Evolutionary conservation across 2,113 vertebrate genomes (phyloP).

Genomic region (Illadopsis cleaveri): DNA sequence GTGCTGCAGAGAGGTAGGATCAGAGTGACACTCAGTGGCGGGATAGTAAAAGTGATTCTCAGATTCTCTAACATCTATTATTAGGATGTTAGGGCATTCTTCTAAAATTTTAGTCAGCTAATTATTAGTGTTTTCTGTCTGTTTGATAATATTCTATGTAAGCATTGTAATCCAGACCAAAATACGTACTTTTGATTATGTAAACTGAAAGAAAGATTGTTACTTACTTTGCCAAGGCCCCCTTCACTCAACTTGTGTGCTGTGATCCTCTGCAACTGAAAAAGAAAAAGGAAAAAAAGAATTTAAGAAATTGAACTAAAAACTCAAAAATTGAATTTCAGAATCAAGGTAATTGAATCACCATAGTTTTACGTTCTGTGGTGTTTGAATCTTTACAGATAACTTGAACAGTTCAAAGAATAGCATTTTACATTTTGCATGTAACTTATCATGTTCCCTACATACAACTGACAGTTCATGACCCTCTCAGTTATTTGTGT

Average conservation of each 20-base stretch:
- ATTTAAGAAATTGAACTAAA: background rate
- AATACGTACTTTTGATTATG: background rate
- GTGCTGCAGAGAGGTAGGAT: background rate
- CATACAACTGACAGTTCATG: background rate
- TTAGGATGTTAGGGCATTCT: background rate
- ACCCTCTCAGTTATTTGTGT: background rate
- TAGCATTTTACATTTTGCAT: background rate
- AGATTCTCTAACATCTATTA: background rate
- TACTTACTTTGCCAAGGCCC: background rate
- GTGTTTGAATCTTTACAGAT: background rate
- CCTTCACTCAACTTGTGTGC: background rate
- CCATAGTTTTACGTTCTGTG: background rate
- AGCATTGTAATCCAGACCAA: background rate
- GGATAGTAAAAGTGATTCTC: background rate
- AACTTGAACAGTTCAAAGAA: background rate
- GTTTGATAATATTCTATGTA: background rate
- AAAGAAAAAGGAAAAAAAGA: background rate
- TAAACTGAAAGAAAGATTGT: background rate
- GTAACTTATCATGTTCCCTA: background rate
- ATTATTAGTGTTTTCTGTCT: background rate
- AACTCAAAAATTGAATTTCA: background rate
- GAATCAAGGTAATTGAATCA: background rate
- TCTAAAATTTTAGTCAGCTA: background rate
- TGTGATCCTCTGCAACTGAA: background rate
- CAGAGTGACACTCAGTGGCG: slow-evolving; percentile 65